Conservation (phyloP, 2,888 invertebrate species). For the Volucella zonaria region DNA sequence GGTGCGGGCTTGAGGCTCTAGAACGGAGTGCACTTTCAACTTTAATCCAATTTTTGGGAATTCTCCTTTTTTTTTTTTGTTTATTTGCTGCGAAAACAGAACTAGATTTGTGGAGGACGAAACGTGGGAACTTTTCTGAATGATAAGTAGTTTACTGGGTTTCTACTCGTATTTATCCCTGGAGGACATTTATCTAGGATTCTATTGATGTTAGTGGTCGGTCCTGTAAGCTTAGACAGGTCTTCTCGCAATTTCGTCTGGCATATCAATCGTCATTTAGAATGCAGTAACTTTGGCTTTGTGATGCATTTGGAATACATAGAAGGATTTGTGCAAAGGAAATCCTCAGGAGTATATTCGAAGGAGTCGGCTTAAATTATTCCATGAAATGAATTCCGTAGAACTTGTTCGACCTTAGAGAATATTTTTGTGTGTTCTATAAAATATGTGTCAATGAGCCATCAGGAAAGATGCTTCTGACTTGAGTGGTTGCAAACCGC, state of each 20-base stretch:
- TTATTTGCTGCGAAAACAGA: slow-evolving; percentile 14
- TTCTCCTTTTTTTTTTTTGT: background rate
- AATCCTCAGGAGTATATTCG: too few relatives aligned
- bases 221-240: background rate
- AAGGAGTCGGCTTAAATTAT: too few relatives aligned
- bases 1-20: background rate
- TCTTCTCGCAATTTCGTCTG: background rate
- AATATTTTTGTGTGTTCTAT: too few relatives aligned
- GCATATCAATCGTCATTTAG: background rate
- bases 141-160: slow-evolving; percentile 46
- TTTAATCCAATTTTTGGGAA: slow-evolving; percentile 57
- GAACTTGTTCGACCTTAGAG: too few relatives aligned
- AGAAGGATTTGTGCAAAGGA: too few relatives aligned
- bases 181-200: slow-evolving; percentile 33
- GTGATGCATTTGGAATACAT: too few relatives aligned
- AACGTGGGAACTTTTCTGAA: slow-evolving; percentile 54
- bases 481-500: too few relatives aligned
- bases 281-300: slow-evolving; percentile 10
- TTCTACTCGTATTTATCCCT: slow-evolving; percentile 28
- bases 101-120: slow-evolving; percentile 46
- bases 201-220: slow-evolving; percentile 10
- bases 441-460: too few relatives aligned
- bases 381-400: too few relatives aligned
- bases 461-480: too few relatives aligned
- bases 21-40: slow-evolving; percentile 47